Base-by-base conservation (phyloP, 2,113 vertebrate species). In the Xiphophorus couchianus region DNA sequence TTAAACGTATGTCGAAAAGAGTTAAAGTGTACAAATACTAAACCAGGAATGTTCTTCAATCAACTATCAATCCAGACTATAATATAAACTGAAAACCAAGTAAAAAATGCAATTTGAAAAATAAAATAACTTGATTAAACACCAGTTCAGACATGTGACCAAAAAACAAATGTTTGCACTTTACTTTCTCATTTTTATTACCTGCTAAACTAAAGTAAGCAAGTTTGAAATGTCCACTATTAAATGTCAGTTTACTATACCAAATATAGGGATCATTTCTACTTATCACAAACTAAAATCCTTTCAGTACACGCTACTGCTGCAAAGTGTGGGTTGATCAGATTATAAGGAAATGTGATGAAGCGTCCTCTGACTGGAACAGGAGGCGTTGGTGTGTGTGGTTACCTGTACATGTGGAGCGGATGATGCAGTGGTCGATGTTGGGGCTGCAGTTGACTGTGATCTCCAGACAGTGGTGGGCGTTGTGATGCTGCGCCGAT, bases 381-480 rank as follows among this genome's bases (percentile, higher is more conserved):
- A 48, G 48, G 25, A 30, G 35, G 14, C 1, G n/a, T 62, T 4
- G 35, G 69, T 9, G 35, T 44, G 72, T 28, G 28, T 37, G 35
- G 84, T 80, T 87, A 98, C 98, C 98, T 92, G 98, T 99, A 92
- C 98, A 99, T 69, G 98, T 99, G 93, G 98, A 99, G 90, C 98
- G 96, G 88, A 99, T 99, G 90, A 98, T 97, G 89, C 97, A 98
- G 94, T 98, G 97, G 93, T 99, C 98, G 73, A 99, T 98, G 93
- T 99, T 97, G 31, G 98, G 98, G 89, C 97, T 98, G 93, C 98
- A 99, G 93, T 99, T 99, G 81, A 99, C 98, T 0, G 98, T 99
- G 86, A 99, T 99, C 94, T 99, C 98, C 94, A 99, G 94, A 94
- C 98, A 99, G 93, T 99, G 98, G 88, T 99, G 98, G 78, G 98